phyloP scores from a whole-genome alignment of 2,888 invertebrate genomes.

The Micropterix aruncella region DNA sequence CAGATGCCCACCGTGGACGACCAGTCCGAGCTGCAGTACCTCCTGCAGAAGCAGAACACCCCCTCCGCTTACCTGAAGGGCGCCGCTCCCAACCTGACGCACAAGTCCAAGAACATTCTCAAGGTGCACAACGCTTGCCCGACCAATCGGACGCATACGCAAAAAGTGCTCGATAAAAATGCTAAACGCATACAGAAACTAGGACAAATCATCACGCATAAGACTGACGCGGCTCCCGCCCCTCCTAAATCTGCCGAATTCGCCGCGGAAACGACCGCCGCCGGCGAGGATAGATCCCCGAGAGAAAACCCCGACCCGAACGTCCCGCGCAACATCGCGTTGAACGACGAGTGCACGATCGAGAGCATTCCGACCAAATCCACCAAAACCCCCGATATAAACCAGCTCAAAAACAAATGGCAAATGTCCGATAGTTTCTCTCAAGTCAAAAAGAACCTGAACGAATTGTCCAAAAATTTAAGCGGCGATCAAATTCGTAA shows the following conservation, averaged over 20 bases:
- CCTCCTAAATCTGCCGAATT: constrained; percentile 5
- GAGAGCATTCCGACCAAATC: constrained; percentile 36
- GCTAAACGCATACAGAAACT: constrained; percentile 31
- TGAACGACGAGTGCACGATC: constrained; percentile 45
- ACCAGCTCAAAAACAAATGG: constrained; percentile 36
- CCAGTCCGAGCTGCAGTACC: constrained; percentile 32
- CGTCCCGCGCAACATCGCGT: constrained; percentile 28
- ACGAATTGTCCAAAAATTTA: constrained; percentile 30
- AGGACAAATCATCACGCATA: constrained; percentile 26
- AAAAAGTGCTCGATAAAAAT: constrained; percentile 30
- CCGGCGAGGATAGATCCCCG: neutral
- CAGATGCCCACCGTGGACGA: constrained; percentile 24
- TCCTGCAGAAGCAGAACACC: constrained; percentile 35
- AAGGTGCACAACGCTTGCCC: constrained; percentile 26
- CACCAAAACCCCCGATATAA: constrained; percentile 29
- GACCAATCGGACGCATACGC: constrained; percentile 26
- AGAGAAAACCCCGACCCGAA: constrained; percentile 11
- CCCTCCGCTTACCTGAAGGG: constrained; percentile 32
- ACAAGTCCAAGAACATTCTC: constrained; percentile 26
- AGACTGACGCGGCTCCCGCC: constrained; percentile 17
- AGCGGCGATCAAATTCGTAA: constrained; percentile 26
- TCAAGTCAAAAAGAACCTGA: constrained; percentile 35
- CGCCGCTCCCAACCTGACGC: constrained; percentile 21
- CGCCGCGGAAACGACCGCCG: neutral
- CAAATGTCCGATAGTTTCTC: constrained; percentile 36